Conservation (phyloP, 1,140 invertebrate species). For the Trachelipus rathkii region DNA sequence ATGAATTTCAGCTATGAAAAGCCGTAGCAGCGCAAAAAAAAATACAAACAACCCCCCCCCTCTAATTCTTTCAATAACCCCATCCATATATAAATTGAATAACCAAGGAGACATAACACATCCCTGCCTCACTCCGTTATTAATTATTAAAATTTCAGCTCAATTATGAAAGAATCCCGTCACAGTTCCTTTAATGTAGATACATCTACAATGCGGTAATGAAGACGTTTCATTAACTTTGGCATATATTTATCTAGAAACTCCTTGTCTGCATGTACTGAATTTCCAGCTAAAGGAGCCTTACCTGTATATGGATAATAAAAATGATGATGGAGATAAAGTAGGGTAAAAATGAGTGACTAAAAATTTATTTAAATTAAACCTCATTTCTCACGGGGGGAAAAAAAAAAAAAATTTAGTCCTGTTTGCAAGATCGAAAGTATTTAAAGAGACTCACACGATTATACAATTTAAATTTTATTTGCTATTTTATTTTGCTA, state of each 20-base stretch:
- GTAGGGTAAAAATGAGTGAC: too few species aligned
- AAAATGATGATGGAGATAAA: neutral
- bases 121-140: too few species aligned
- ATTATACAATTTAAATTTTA: neutral
- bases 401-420: neutral
- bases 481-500: neutral
- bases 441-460: constrained; percentile 16
- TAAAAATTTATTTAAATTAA: neutral
- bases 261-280: constrained; percentile 75
- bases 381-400: neutral
- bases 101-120: too few species aligned
- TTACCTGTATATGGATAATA: constrained; percentile 48
- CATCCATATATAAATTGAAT: too few species aligned
- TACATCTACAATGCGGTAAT: constrained; percentile 92
- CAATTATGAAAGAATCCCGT: too few species aligned
- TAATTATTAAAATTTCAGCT: too few species aligned
- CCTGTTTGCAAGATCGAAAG: neutral
- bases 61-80: too few species aligned
- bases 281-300: constrained; percentile 83
- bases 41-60: too few species aligned
- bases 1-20: too few species aligned
- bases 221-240: constrained; percentile 67
- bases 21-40: too few species aligned
- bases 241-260: constrained; percentile 77
- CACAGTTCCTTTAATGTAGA: constrained; percentile 80